These are phyloP conservation scores for Malacosoma neustria DNA, from an alignment of 2,888 invertebrate species.

Conservation along the genomic window DNA sequence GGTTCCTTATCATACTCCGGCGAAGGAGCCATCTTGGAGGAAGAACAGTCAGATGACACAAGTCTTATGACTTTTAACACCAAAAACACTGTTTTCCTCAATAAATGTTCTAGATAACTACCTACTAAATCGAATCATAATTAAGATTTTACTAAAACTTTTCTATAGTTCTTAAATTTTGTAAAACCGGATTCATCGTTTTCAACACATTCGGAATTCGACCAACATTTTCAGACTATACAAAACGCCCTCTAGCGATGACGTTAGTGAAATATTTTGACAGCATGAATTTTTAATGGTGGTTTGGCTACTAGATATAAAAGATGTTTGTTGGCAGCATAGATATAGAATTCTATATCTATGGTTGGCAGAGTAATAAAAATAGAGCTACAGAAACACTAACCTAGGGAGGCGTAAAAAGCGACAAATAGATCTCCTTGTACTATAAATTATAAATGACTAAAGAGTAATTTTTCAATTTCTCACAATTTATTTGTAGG, in stretches of 20 bases:
- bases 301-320: too few relatives aligned
- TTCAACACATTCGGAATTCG: conserved; percentile 61
- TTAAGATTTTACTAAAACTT: conserved; percentile 44
- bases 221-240: conserved; percentile 61
- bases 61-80: conserved; percentile 71
- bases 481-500: too few relatives aligned
- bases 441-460: conserved; percentile 4
- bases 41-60: conserved; percentile 75
- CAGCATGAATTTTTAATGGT: too few relatives aligned
- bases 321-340: too few relatives aligned
- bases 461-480: too few relatives aligned
- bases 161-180: conserved; percentile 54
- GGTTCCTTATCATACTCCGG: conserved; percentile 85
- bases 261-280: too few relatives aligned
- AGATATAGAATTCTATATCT: too few relatives aligned
- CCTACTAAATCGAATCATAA: conserved; percentile 53
- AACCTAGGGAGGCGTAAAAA: conserved; percentile 3
- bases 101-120: conserved; percentile 41
- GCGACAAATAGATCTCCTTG: conserved; percentile 1
- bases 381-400: too few relatives aligned
- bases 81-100: conserved; percentile 49
- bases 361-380: too few relatives aligned
- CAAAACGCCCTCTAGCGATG: conserved; percentile 29
- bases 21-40: conserved; percentile 85
- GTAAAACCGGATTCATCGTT: conserved; percentile 59